phyloP scores from a whole-genome alignment of 1,140 invertebrate species.

The Drosophila elegans region DNA sequence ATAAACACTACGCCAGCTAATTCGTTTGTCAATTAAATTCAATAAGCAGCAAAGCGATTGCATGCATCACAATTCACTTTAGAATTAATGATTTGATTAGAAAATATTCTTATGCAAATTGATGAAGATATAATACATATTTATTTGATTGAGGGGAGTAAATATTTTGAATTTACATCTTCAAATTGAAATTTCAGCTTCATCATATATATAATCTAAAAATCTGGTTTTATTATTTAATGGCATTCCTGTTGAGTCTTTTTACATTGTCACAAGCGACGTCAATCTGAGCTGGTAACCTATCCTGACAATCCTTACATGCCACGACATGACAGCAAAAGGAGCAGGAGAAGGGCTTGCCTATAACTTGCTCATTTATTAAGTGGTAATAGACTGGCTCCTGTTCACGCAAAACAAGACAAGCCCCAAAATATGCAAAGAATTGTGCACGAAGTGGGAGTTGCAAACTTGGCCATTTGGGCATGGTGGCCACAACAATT shows the following conservation, averaged over 20 bases:
- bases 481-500: conserved; percentile 42
- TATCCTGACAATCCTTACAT: conserved; percentile 11
- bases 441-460: conserved; percentile 55
- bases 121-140: too few relatives aligned
- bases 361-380: conserved; percentile 69
- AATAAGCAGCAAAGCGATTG: too few relatives aligned
- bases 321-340: conserved; percentile 23
- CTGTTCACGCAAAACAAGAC: conserved; percentile 35
- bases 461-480: conserved; percentile 29
- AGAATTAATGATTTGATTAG: too few relatives aligned
- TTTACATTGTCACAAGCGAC: conserved; percentile 5
- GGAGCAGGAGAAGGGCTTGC: conserved; percentile 9
- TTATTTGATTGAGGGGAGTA: too few relatives aligned
- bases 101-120: too few relatives aligned
- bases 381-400: conserved; percentile 65
- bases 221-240: background rate
- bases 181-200: too few relatives aligned
- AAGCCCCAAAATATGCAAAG: conserved; percentile 70
- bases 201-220: background rate
- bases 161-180: background rate
- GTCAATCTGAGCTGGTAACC: conserved; percentile 36
- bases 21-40: too few relatives aligned
- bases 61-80: too few relatives aligned
- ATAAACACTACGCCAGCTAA: too few relatives aligned
- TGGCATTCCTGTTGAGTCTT: background rate